Evolutionary conservation across 2,888 invertebrate species (phyloP), one percentile per base, ranked within the genome.

Genomic region (Ormyrus nitidulus): DNA sequence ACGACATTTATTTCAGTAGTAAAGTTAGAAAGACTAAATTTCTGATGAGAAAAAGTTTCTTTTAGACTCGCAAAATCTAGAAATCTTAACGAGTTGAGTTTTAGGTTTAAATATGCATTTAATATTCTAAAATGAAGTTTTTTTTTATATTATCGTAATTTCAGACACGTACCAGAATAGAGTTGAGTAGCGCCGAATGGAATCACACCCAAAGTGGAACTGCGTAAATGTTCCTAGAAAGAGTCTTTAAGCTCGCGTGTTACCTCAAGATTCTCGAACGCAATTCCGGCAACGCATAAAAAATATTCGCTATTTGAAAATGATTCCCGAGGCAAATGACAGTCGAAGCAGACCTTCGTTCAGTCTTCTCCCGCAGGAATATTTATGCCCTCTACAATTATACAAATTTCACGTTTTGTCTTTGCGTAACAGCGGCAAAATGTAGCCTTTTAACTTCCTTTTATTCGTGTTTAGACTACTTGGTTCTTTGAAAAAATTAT

Each of bases 361-460:
- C 10, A 34, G 65, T 51, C 59, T 34, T 51, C 68, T 49, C 11
- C 54, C 64, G 13, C 65, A 6, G 61, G 11, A 74, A 44, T 61
- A 59, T 64, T 66, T 66, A 66, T 13, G 49, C 66, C 13, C 80
- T 72, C 66, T 61, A 59, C 80, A 77, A 80, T 80, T 77, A 80
- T 73, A 64, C 54, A 54, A 66, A 77, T 77, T 72, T 64, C 46
- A 46, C 68, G 53, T 44, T 54, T 68, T 19, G 19, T 19, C 19
- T 64, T 61, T 54, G 46, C 44, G 48, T 62, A 8, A 7, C 4
- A 54, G 48, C 64, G 2, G n/a, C 56, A 48, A 61, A 34, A 34
- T 6, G 46, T 13, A 34, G 2, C 54, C 44, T 44, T 19, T 11
- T 19, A 10, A 72, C 48, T 54, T 13, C 54, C 13, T 58, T 76